These are phyloP conservation scores for Odocoileus virginianus DNA, from an alignment of 2,113 vertebrate genomes.

Conservation along the genomic window DNA sequence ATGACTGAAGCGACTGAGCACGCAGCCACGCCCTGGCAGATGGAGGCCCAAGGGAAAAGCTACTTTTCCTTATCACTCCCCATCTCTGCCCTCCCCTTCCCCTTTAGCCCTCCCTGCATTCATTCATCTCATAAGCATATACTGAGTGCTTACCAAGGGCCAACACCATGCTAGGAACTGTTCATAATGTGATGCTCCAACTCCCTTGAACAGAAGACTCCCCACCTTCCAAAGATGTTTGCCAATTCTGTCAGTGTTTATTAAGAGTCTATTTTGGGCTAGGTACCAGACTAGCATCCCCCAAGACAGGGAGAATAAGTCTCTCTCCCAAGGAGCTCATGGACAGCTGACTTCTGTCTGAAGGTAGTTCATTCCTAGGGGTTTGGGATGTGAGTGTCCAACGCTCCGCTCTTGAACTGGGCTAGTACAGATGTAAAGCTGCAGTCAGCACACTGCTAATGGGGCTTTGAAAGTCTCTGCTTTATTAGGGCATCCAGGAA, in stretches of 20 bases:
- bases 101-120: not conserved
- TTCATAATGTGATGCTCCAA: not conserved
- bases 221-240: not conserved
- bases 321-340: not conserved
- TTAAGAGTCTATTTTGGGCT: not conserved
- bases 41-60: not conserved
- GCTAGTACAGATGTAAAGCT: constrained; percentile 18
- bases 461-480: constrained; percentile 19
- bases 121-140: not conserved
- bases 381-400: not conserved
- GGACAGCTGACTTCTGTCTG: not conserved
- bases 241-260: not conserved
- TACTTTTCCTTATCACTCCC: not conserved
- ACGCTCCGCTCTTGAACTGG: not conserved
- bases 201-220: not conserved
- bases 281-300: not conserved
- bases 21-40: rapidly evolving
- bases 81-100: not conserved
- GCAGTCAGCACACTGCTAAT: constrained; percentile 12
- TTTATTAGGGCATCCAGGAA: constrained; percentile 44
- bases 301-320: not conserved
- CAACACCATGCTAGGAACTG: not conserved
- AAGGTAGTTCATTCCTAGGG: not conserved
- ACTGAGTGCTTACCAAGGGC: not conserved
- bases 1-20: not conserved